Percentiles rank a stretch among this genome's conserved stretches.
phyloP scores from a whole-genome alignment of 2,888 invertebrate genomes.

The Drosophila meridionalis region DNA sequence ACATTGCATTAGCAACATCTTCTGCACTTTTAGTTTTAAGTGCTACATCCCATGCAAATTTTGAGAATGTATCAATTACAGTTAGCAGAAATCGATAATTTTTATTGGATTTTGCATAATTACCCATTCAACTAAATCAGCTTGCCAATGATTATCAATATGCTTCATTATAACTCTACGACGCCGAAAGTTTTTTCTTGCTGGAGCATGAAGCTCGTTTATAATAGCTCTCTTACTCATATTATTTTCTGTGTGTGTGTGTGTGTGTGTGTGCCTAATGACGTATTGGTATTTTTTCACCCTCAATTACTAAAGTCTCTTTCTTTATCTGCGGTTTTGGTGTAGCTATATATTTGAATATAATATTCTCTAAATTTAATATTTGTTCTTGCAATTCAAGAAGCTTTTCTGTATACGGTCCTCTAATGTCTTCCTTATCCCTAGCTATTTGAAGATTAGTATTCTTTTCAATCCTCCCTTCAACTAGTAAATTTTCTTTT shows the following conservation, averaged over 20 bases:
- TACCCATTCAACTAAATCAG: slow-evolving; percentile 1
- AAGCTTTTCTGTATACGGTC: too few species aligned
- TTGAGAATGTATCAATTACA: background rate
- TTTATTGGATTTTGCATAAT: background rate
- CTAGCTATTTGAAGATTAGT: background rate
- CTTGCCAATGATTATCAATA: slow-evolving; percentile 1
- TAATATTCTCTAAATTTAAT: too few species aligned
- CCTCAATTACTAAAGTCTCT: background rate
- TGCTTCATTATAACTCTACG: background rate
- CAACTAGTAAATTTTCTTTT: background rate
- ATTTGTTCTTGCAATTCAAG: too few species aligned
- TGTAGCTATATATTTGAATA: background rate
- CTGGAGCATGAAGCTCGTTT: slow-evolving; percentile 2
- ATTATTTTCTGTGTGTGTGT: background rate
- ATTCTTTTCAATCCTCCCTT: background rate
- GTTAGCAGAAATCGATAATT: background rate
- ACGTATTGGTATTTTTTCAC: background rate
- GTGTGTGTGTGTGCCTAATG: background rate
- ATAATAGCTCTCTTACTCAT: slow-evolving; percentile 1
- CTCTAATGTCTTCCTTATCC: background rate
- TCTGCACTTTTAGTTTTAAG: background rate
- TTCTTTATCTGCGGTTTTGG: background rate
- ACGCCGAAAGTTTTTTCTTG: background rate
- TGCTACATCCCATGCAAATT: background rate
- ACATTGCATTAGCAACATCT: background rate